phyloP scores from a whole-genome alignment of 2,113 vertebrate species.

The Daphoenositta chrysoptera region DNA sequence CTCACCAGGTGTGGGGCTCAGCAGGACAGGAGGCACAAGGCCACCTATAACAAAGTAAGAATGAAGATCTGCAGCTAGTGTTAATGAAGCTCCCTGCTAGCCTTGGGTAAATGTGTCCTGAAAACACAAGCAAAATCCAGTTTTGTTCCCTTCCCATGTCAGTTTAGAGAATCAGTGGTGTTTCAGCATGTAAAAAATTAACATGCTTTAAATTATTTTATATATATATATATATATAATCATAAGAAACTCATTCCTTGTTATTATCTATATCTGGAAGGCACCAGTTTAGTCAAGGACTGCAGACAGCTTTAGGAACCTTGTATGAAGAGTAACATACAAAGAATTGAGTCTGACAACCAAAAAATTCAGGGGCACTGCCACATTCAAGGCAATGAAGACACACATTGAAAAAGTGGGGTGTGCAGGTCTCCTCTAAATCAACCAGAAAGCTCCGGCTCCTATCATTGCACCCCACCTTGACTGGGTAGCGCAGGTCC shows the following conservation, averaged over 20 bases:
- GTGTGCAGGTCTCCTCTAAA: not conserved
- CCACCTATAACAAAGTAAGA: not conserved
- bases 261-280: not conserved
- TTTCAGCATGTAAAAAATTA: not conserved
- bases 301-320: not conserved
- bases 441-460: not conserved
- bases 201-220: not conserved
- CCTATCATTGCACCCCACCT: not conserved
- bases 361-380: not conserved
- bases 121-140: not conserved
- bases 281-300: not conserved
- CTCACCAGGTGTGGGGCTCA: rapidly evolving
- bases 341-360: not conserved
- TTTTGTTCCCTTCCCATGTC: not conserved
- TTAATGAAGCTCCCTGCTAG: not conserved
- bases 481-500: rapidly evolving
- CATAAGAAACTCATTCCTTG: not conserved
- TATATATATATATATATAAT: not conserved
- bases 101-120: not conserved
- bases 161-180: not conserved
- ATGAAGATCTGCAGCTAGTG: not conserved
- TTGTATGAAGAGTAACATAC: not conserved
- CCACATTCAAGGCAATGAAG: not conserved
- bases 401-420: rapidly evolving
- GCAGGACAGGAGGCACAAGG: not conserved